Evolutionary conservation across 2,113 vertebrate species (phyloP), one percentile per base, ranked within the genome.

Genomic region (Petrocephalus microphthalmus): DNA sequence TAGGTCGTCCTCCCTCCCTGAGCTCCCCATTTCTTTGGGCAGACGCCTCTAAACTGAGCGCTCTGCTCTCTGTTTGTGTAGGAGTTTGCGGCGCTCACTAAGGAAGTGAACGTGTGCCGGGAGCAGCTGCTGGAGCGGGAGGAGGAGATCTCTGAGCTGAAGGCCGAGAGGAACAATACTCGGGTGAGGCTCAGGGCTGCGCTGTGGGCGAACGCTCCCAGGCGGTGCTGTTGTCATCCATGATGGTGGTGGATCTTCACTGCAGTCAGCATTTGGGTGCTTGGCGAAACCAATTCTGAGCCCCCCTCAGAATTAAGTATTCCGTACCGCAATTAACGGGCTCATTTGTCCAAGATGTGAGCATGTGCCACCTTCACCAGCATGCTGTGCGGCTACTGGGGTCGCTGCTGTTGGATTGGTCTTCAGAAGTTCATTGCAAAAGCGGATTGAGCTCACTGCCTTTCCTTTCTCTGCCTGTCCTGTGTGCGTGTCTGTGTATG

Each of bases 121-220:
- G 97, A 98, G 89, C 97, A 98, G 94, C 95, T 98, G 89, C 93
- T 97, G 93, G 97, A 98, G 92, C 93, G 97, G 56, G 97, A 98
- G 90, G 97, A 98, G 92, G 97, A 98, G 94, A 98, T 98, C 2
- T 95, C 96, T 0, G 97, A 98, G 91, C 95, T 98, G 90, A 98
- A 98, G 91, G 97, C 97, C 0, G 97, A 98, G 93, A 93, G 97
- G 47, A 98, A 98, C 95, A 98, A 98, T 94, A 98, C 97, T 13
- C 89, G 97, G 92, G 97, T 98, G 92, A 96, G 97, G 60, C 11
- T 29, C 0, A 10, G 60, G 29, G 42, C 42, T 42, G 42, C 42
- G 42, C n/a, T n/a, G n/a, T n/a, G n/a, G n/a, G n/a, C n/a, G n/a
- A n/a, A n/a, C n/a, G n/a, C 60, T 49, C 47, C 7, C 47, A 5